Conservation (phyloP, 2,113 vertebrate genomes). For the Nansenia antarctica region DNA sequence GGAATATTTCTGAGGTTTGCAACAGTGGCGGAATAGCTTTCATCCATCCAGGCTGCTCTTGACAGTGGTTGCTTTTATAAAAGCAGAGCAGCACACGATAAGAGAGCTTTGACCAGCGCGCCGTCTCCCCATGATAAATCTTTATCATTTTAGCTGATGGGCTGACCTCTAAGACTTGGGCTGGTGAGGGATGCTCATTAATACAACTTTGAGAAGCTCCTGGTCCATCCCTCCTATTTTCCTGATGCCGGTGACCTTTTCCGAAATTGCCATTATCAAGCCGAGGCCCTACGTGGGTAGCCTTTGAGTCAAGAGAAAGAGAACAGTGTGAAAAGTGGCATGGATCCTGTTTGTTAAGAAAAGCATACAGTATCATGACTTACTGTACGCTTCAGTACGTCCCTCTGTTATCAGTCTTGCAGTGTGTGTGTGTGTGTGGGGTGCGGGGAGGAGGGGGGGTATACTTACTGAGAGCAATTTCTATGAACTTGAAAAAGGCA, state of each 20-base stretch:
- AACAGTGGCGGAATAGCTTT: constrained; percentile 70
- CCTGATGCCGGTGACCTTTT: constrained; percentile 80
- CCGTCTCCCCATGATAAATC: constrained; percentile 75
- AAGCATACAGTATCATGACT: background rate
- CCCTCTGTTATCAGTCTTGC: background rate
- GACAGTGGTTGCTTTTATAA: constrained; percentile 74
- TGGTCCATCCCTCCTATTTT: constrained; percentile 76
- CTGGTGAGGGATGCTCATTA: constrained; percentile 76
- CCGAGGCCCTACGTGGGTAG: constrained; percentile 40
- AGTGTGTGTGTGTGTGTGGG: background rate
- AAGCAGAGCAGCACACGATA: constrained; percentile 70
- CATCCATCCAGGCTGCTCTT: constrained; percentile 69
- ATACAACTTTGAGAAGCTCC: constrained; percentile 79
- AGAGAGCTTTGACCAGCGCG: constrained; percentile 75
- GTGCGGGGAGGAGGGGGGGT: background rate
- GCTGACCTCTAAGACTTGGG: constrained; percentile 74
- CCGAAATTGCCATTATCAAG: constrained; percentile 74
- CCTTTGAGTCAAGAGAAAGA: constrained; percentile 61
- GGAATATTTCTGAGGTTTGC: constrained; percentile 68
- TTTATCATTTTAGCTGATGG: constrained; percentile 83
- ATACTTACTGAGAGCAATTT: background rate
- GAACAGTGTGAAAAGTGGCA: constrained; percentile 56
- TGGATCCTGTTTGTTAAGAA: constrained; percentile 54
- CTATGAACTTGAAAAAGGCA: no score
- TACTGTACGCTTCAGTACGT: background rate